phyloP scores from a whole-genome alignment of 1,140 invertebrate species.

The Idris sp. region DNA sequence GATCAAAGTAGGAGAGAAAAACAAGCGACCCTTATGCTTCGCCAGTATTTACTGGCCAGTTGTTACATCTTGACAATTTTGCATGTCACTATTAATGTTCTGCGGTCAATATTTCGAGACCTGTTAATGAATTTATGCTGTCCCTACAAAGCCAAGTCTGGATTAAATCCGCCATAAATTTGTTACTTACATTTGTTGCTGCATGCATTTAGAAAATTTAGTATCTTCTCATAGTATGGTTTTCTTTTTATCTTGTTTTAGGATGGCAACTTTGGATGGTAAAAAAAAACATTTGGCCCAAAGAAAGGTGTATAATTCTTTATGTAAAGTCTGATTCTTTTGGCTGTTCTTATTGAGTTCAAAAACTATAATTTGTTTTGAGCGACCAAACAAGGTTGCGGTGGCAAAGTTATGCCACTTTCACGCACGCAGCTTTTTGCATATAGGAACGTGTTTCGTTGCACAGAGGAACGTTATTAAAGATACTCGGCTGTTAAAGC shows the following conservation, averaged over 20 bases:
- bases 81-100: conserved; percentile 25
- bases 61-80: conserved; percentile 40
- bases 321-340: conserved; percentile 60
- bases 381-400: conserved; percentile 36
- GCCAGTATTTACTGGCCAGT: conserved; percentile 20
- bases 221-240: too few relatives aligned
- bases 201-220: too few relatives aligned
- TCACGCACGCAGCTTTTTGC: conserved; percentile 50
- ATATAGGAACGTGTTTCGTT: conserved; percentile 33
- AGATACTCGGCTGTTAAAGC: conserved; percentile 23
- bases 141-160: conserved; percentile 6
- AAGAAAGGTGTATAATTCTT: conserved; percentile 58
- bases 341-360: conserved; percentile 37
- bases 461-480: conserved; percentile 46
- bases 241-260: too few relatives aligned
- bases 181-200: too few relatives aligned
- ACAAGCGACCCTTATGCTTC: conserved; percentile 21
- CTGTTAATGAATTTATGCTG: conserved; percentile 36
- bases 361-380: conserved; percentile 67
- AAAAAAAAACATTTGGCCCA: too few relatives aligned
- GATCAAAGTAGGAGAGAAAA: conserved; percentile 36
- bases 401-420: conserved; percentile 54
- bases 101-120: conserved; percentile 38
- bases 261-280: too few relatives aligned
- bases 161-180: not conserved